A percentile compares a stretch with the other conserved stretches of the same genome.
Conservation (phyloP, 1,140 invertebrate species). For the Aplysia californica region DNA sequence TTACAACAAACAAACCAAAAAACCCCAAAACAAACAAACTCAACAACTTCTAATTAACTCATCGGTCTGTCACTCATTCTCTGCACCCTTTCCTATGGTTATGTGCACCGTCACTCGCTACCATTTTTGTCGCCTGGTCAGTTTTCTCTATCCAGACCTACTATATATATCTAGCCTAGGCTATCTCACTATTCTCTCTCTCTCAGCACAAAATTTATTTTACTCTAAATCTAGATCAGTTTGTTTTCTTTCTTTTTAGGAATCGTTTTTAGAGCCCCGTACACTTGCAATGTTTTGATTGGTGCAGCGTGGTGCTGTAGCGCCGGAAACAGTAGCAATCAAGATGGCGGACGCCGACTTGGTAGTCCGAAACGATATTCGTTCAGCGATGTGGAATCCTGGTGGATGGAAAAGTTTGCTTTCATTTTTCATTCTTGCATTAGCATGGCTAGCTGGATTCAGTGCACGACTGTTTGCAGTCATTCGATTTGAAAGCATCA, state of each 20-base stretch:
- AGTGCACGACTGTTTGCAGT: constrained; percentile 97
- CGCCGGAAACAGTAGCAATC: constrained; percentile 34
- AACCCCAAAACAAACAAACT: no score
- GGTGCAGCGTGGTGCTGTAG: constrained; percentile 45
- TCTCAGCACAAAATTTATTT: not conserved
- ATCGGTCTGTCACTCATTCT: not conserved
- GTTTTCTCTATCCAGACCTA: not conserved
- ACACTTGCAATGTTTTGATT: constrained; percentile 55
- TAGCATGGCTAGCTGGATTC: constrained; percentile 98
- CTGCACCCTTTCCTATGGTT: not conserved
- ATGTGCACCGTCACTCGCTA: not conserved
- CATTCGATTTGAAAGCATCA: constrained; percentile 99
- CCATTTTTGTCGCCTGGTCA: not conserved
- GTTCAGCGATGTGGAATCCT: constrained; percentile 63
- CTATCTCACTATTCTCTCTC: no score
- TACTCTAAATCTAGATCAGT: not conserved
- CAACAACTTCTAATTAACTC: not conserved
- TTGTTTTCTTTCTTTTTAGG: not conserved
- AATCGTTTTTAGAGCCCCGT: not conserved
- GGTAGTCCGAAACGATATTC: constrained; percentile 54
- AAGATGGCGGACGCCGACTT: constrained; percentile 66
- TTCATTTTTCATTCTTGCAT: constrained; percentile 80
- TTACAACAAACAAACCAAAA: no score
- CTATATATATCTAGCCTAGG: no score
- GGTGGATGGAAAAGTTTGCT: constrained; percentile 76